Evolutionary conservation across 2,797 vertebrate genomes (phyloP).

Genomic region (Mus caroli): DNA sequence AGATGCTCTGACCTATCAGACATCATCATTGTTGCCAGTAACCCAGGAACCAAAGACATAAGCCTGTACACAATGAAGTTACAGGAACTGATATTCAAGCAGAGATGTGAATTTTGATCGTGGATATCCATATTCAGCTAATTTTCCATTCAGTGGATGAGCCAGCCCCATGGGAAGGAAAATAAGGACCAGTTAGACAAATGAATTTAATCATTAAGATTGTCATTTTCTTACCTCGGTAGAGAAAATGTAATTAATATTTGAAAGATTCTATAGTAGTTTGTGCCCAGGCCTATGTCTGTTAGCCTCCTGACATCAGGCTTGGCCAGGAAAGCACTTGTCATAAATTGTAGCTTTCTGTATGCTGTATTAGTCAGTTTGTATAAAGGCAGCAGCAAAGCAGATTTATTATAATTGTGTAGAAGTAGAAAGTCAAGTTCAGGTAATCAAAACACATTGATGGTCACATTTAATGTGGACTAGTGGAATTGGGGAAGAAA

Average conservation of each 20-base stretch:
- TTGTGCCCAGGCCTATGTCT: conserved; percentile 8
- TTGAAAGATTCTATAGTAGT: conserved; percentile 3
- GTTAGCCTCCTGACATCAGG: neutral
- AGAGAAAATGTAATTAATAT: conserved; percentile 62
- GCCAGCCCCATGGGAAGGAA: neutral
- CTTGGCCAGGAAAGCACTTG: neutral
- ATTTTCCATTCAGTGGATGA: conserved; percentile 38
- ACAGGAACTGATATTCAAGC: conserved; percentile 49
- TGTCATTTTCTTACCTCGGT: conserved; percentile 4
- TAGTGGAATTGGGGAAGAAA: neutral
- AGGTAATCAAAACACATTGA: neutral
- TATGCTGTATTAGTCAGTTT: neutral
- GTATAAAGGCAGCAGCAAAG: neutral
- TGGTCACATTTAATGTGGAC: neutral
- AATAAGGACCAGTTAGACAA: conserved; percentile 17
- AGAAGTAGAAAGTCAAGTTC: neutral
- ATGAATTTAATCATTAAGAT: conserved; percentile 48
- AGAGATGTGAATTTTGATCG: neutral
- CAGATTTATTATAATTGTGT: neutral
- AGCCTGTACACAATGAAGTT: neutral
- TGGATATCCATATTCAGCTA: conserved; percentile 64
- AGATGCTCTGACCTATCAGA: neutral
- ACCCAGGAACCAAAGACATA: neutral
- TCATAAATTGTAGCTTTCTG: neutral
- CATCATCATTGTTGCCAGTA: neutral